These are phyloP conservation scores for Platysternon megacephalum DNA, from an alignment of 2,113 vertebrate genomes.

Conservation along the genomic window DNA sequence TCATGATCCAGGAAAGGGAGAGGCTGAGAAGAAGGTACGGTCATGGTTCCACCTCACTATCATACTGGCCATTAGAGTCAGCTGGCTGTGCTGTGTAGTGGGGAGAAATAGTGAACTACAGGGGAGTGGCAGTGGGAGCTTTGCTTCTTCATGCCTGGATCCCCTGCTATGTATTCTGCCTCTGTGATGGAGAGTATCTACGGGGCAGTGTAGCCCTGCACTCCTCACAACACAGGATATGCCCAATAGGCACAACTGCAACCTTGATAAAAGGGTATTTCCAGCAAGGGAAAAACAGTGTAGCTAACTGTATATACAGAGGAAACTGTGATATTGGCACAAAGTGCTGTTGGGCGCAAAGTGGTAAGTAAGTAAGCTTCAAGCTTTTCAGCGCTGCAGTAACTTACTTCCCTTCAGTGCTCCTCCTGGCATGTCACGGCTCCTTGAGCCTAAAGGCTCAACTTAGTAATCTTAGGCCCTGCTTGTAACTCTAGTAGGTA, in stretches of 20 bases:
- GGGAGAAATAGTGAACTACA: not conserved
- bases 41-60: not conserved
- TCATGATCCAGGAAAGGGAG: not conserved
- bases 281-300: not conserved
- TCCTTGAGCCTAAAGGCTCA: not conserved
- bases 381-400: not conserved
- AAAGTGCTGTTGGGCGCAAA: not conserved
- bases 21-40: not conserved
- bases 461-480: not conserved
- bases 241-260: not conserved
- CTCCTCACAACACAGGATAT: not conserved
- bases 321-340: not conserved
- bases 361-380: slow-evolving; percentile 10
- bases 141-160: not conserved
- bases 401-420: not conserved
- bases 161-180: not conserved
- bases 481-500: not conserved
- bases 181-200: not conserved
- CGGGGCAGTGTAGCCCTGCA: not conserved
- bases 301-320: not conserved
- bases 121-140: not conserved
- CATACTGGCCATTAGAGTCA: not conserved
- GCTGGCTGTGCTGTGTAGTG: not conserved
- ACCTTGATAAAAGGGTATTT: not conserved
- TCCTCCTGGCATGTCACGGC: not conserved